These are phyloP conservation scores for Andrena marginata DNA, from an alignment of 2,888 invertebrate genomes.

Conservation along the genomic window DNA sequence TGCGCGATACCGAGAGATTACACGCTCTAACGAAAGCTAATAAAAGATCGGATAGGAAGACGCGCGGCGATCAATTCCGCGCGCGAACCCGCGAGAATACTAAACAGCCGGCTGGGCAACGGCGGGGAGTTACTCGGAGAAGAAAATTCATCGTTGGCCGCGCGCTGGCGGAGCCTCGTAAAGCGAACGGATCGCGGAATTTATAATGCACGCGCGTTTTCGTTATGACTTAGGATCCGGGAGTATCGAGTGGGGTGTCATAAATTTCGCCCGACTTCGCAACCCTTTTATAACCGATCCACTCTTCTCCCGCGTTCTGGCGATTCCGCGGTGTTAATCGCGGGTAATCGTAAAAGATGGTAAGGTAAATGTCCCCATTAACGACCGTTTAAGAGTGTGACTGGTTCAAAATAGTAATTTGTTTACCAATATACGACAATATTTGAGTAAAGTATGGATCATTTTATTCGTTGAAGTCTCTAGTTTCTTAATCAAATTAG, in stretches of 20 bases:
- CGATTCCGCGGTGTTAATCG: not conserved
- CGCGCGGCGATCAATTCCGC: not conserved
- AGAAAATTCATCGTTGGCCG: slow-evolving; percentile 8
- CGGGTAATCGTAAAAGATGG: not conserved
- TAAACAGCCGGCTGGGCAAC: not conserved
- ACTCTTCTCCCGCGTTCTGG: not conserved
- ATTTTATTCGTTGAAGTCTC: too few relatives aligned
- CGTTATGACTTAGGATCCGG: slow-evolving; percentile 1
- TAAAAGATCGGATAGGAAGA: not conserved
- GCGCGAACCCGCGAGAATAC: not conserved
- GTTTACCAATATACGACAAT: too few relatives aligned
- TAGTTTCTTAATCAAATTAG: too few relatives aligned
- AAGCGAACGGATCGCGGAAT: not conserved
- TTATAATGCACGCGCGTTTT: not conserved
- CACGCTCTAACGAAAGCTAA: not conserved
- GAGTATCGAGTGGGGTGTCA: not conserved
- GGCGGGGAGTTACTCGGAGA: not conserved
- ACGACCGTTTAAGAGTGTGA: too few relatives aligned
- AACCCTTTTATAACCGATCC: not conserved
- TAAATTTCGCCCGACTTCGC: not conserved
- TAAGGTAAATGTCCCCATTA: too few relatives aligned
- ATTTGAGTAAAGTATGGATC: too few relatives aligned
- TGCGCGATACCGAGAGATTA: not conserved
- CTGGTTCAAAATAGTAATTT: too few relatives aligned
- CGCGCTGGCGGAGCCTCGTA: not conserved